Base-by-base conservation (phyloP, 2,797 vertebrate genomes). In the Vespertilio murinus region DNA sequence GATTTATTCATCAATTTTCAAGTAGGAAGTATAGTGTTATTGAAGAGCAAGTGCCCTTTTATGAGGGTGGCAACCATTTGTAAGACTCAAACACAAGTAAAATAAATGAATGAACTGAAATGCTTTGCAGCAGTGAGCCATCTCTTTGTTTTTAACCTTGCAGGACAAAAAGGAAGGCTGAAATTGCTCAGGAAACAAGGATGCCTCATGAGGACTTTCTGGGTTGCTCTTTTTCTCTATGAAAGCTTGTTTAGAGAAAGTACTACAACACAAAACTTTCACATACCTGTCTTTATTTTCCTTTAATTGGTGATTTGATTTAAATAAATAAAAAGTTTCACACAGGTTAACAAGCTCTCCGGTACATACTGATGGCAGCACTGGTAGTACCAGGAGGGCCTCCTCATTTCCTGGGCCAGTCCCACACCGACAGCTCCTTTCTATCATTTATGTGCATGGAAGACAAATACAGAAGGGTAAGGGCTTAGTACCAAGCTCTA, bases 211-310 rank as follows among this genome's bases (percentile, higher is more conserved):
- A 70, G 25, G 28, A 23, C 10, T 78, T 79, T 80, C 11, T 25
- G 45, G 42, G 9, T 84, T 69, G 77, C 16, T 69, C 65, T 70
- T 93, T 80, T 70, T 38, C 69, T 64, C 30, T n/a, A 28, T 40
- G 65, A 85, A 92, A 95, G 67, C 75, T 78, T 73, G 73, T 88
- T 93, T 38, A 92, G 93, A 97, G 33, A 97, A 98, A 98, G 49
- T 95, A 98, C 71, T 96, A 98, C 93, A 96, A 96, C 96, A 96
- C 69, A 52, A 87, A 90, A 96, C 93, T 96, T 97, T 97, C 97
- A 97, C 71, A 97, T 30, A 94, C 96, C 97, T 98, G 84, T 95
- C 95, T 98, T 97, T 97, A 97, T 98, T 98, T 98, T 89, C 93
- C 87, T 96, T 97, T 96, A 92, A 96, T 95, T 86, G 97, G 80